These are phyloP conservation scores for Hirundichthys speculiger DNA, from an alignment of 2,113 vertebrate genomes.

Conservation along the genomic window DNA sequence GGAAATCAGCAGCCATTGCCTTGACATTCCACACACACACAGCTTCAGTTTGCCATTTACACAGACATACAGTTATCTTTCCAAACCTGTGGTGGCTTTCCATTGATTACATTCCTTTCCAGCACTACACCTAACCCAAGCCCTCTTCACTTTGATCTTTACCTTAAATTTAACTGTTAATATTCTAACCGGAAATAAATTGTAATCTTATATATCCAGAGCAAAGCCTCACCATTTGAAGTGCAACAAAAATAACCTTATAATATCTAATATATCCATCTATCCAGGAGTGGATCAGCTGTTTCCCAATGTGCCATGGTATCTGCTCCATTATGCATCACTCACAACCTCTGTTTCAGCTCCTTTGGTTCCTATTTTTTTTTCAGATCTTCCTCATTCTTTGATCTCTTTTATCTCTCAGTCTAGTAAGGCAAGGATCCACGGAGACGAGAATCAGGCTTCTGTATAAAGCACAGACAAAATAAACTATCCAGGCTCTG, in stretches of 20 bases:
- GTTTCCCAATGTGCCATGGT: slow-evolving; percentile 15
- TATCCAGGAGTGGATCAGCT: slow-evolving; percentile 13
- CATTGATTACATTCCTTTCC: slow-evolving; percentile 17
- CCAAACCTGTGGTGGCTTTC: slow-evolving; percentile 12
- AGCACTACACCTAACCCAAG: neutral
- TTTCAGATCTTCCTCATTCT: slow-evolving; percentile 9
- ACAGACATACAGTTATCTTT: slow-evolving; percentile 16
- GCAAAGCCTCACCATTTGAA: neutral
- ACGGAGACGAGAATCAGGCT: slow-evolving; percentile 25
- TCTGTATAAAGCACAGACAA: slow-evolving; percentile 23
- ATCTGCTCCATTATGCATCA: slow-evolving; percentile 14
- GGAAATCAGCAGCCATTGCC: slow-evolving; percentile 47
- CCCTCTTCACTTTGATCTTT: slow-evolving; percentile 4
- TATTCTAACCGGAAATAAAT: neutral
- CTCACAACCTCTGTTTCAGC: neutral
- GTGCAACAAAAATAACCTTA: neutral
- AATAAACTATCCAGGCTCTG: slow-evolving; percentile 18
- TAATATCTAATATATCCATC: neutral
- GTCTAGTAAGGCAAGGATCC: slow-evolving; percentile 27
- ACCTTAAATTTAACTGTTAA: neutral
- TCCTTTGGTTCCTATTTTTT: neutral
- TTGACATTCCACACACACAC: slow-evolving; percentile 44
- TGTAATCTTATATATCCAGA: neutral
- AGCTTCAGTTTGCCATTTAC: slow-evolving; percentile 28
- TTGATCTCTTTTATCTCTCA: slow-evolving; percentile 11